A percentile compares a stretch with the other conserved stretches of the same genome.
Conservation (phyloP, 1,140 invertebrate species). For the Ostrea edulis region DNA sequence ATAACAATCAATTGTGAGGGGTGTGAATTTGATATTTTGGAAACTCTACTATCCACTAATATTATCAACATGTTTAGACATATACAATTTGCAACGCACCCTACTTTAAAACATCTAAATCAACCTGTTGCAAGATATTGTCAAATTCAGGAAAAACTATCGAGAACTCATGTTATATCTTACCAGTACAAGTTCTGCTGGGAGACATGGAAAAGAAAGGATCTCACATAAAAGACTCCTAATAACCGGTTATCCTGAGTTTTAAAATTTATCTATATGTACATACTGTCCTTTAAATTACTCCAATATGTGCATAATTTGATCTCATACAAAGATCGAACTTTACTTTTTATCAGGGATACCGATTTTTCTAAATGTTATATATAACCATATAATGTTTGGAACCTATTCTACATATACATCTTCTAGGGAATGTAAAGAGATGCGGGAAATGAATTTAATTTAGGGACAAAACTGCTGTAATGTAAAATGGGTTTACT, state of each 20-base stretch:
- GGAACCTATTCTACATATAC: too few relatives aligned
- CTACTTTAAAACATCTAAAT: slow-evolving; percentile 40
- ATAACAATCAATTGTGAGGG: slow-evolving; percentile 60
- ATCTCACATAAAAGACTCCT: not conserved
- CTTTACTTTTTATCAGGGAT: too few relatives aligned
- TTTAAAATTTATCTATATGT: too few relatives aligned
- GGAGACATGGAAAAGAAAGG: slow-evolving; percentile 47
- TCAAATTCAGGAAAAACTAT: slow-evolving; percentile 45
- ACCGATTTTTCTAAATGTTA: too few relatives aligned
- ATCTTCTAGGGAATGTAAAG: too few relatives aligned
- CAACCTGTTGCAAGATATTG: slow-evolving; percentile 54
- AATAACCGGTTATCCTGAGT: not conserved
- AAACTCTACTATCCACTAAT: slow-evolving; percentile 44
- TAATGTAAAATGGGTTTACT: too few relatives aligned
- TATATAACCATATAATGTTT: too few relatives aligned
- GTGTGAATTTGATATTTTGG: slow-evolving; percentile 57
- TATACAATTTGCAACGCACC: slow-evolving; percentile 56
- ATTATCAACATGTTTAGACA: slow-evolving; percentile 50
- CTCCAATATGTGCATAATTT: too few relatives aligned
- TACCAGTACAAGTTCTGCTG: slow-evolving; percentile 53
- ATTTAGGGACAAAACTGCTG: too few relatives aligned
- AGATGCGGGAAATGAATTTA: too few relatives aligned
- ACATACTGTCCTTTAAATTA: too few relatives aligned
- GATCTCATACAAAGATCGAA: too few relatives aligned
- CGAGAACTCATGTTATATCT: slow-evolving; percentile 48